Evolutionary conservation across 2,797 vertebrate genomes (phyloP), one percentile per base, ranked within the genome.

Genomic region (Lophius americanus): DNA sequence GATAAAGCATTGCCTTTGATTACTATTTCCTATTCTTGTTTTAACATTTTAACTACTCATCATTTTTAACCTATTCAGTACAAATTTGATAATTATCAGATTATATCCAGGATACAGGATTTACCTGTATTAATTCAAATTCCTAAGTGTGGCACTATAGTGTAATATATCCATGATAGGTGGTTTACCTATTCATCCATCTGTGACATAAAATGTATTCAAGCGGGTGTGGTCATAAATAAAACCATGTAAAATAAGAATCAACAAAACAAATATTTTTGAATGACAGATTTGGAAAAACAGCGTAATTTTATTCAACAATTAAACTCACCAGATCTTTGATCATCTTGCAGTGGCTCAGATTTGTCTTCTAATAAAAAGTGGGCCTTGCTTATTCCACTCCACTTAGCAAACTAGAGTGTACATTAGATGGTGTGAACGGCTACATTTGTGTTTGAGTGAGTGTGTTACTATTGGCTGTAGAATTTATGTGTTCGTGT

Each of bases 301-400:
- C 47, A 7, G 43, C 32, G 38, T 10, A 5, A 55, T 60, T 51
- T 23, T 23, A 23, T 23, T 23, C 23, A 23, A 23, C 23, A 23
- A 23, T 23, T 23, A 23, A 23, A 23, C 23, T 23, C 23, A 23
- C 23, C 23, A 23, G 23, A 23, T 23, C n/a, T n/a, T 47, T n/a
- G 13, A 51, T 61, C 23, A 2, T 70, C 72, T 76, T 46, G 35
- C 37, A 53, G 39, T 36, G 38, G 9, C 35, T 72, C 37, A 23
- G 60, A 73, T 56, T 11, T n/a, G 13, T 44, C 10, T 51, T 41
- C 23, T n/a, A 14, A 56, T 9, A 9, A 63, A 60, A 71, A 11
- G 9, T 14, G 35, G 11, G 49, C 79, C 81, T 87, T 93, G 91
- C 92, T 92, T 92, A 78, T 77, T 94, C 89, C 91, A 92, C 91